Percentiles rank a stretch among this genome's conserved stretches.
These are phyloP conservation scores for Ispidina picta DNA, from an alignment of 2,797 vertebrate species.

Conservation along the genomic window DNA sequence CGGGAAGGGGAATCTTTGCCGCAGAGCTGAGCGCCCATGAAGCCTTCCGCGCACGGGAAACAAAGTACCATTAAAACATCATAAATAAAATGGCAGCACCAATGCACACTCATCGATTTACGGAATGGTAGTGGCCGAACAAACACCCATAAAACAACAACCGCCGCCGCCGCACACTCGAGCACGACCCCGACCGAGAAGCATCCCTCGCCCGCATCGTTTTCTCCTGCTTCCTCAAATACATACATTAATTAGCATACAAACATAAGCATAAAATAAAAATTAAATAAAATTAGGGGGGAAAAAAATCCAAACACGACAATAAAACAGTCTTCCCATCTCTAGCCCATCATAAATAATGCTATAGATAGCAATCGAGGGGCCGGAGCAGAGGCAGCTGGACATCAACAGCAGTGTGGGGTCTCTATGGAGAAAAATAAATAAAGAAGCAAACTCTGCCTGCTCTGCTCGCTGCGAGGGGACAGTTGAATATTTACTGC, in stretches of 20 bases:
- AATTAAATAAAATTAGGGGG: background rate
- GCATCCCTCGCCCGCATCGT: background rate
- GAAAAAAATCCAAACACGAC: background rate
- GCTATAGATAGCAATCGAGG: slow-evolving; percentile 24
- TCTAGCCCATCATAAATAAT: slow-evolving; percentile 54
- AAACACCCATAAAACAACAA: slow-evolving; percentile 51
- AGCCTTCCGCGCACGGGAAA: slow-evolving; percentile 43
- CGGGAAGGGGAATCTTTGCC: background rate
- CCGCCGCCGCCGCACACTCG: background rate
- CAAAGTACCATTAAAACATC: slow-evolving; percentile 73
- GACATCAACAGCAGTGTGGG: slow-evolving; percentile 32
- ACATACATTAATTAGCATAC: slow-evolving; percentile 9
- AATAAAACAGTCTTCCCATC: slow-evolving; percentile 24
- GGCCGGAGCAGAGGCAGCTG: slow-evolving; percentile 44
- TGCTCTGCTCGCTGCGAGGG: slow-evolving; percentile 39
- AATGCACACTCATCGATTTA: slow-evolving; percentile 69
- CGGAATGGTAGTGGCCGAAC: slow-evolving; percentile 40
- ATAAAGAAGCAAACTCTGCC: slow-evolving; percentile 60
- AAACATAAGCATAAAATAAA: background rate
- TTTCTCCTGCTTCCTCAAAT: background rate
- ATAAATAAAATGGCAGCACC: slow-evolving; percentile 78
- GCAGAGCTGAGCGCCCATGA: background rate
- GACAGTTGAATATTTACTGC: slow-evolving; percentile 68
- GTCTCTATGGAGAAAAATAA: slow-evolving; percentile 58
- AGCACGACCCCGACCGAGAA: background rate